Conservation (phyloP, 92 coral and sea anemone species). For the Porites divaricata region DNA sequence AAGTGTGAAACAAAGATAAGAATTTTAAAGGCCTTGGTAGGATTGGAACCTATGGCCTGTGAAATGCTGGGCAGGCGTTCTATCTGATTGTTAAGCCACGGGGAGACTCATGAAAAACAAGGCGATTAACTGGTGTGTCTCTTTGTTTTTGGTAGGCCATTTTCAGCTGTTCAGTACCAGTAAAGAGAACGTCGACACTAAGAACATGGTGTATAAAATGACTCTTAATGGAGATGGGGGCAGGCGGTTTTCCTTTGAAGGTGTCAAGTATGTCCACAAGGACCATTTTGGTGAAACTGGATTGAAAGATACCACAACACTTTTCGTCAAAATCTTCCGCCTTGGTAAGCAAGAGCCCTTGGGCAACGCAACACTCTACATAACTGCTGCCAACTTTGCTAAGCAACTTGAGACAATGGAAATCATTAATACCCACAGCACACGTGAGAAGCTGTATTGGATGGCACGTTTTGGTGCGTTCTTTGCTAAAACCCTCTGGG, state of each 20-base stretch:
- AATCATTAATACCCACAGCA: conserved; percentile 46
- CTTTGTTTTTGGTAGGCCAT: conserved; percentile 10
- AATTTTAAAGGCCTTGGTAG: too few relatives aligned
- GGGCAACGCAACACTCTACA: conserved; percentile 47
- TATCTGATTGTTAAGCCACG: too few relatives aligned
- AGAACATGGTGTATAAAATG: conserved; percentile 61
- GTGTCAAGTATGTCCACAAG: conserved; percentile 54
- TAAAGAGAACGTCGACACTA: conserved; percentile 28
- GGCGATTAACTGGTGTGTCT: too few relatives aligned
- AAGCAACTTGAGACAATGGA: conserved; percentile 58
- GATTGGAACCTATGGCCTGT: too few relatives aligned
- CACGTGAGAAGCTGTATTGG: conserved; percentile 43
- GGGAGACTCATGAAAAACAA: too few relatives aligned
- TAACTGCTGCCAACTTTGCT: conserved; percentile 46
- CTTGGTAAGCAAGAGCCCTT: conserved; percentile 15
- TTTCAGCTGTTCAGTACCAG: conserved; percentile 50
- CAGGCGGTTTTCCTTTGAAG: conserved; percentile 32
- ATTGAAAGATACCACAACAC: conserved; percentile 52
- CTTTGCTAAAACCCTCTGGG: conserved; percentile 53
- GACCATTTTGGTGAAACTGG: conserved; percentile 58
- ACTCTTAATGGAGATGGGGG: conserved; percentile 35
- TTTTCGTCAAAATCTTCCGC: conserved; percentile 33
- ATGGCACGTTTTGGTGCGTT: conserved; percentile 38
- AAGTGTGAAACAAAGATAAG: too few relatives aligned
- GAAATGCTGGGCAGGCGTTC: too few relatives aligned